Evolutionary conservation across 1,140 invertebrate genomes (phyloP).

Genomic region (Cataglyphis hispanica): DNA sequence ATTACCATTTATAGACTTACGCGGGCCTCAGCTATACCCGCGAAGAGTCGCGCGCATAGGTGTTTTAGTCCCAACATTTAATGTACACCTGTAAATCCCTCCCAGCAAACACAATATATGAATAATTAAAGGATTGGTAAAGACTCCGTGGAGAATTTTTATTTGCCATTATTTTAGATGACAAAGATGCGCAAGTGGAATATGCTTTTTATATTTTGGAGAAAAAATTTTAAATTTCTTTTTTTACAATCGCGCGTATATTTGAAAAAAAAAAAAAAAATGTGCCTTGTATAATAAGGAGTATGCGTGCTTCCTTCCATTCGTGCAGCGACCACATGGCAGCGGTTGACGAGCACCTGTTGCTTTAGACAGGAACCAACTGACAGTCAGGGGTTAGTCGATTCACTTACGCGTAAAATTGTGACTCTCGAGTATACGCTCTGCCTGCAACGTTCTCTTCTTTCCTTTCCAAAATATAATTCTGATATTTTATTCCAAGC

Average conservation of each 20-base stretch:
- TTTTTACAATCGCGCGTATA: neutral
- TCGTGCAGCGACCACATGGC: constrained; percentile 54
- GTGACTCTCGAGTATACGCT: constrained; percentile 14
- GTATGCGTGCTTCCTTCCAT: constrained; percentile 4
- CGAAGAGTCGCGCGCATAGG: constrained; percentile 77
- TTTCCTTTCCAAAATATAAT: neutral
- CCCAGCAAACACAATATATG: constrained; percentile 78
- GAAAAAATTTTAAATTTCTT: neutral
- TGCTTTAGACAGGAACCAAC: constrained; percentile 73
- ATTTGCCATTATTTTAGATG: neutral
- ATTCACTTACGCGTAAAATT: constrained; percentile 68
- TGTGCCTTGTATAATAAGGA: neutral
- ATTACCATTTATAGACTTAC: constrained; percentile 65
- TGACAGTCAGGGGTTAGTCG: constrained; percentile 63
- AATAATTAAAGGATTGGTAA: constrained; percentile 73
- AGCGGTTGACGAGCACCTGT: constrained; percentile 70
- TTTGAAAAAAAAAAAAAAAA: constrained; percentile 26
- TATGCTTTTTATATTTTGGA: too few relatives aligned
- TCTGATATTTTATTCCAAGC: neutral
- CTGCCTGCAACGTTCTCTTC: neutral
- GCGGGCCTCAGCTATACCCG: constrained; percentile 74
- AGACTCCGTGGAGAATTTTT: constrained; percentile 39
- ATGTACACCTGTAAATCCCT: constrained; percentile 83
- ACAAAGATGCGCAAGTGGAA: neutral
- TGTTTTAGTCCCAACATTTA: constrained; percentile 77